Percentiles rank a stretch among this genome's conserved stretches.
phyloP scores from a whole-genome alignment of 2,113 vertebrate species.

The Mirza zaza region DNA sequence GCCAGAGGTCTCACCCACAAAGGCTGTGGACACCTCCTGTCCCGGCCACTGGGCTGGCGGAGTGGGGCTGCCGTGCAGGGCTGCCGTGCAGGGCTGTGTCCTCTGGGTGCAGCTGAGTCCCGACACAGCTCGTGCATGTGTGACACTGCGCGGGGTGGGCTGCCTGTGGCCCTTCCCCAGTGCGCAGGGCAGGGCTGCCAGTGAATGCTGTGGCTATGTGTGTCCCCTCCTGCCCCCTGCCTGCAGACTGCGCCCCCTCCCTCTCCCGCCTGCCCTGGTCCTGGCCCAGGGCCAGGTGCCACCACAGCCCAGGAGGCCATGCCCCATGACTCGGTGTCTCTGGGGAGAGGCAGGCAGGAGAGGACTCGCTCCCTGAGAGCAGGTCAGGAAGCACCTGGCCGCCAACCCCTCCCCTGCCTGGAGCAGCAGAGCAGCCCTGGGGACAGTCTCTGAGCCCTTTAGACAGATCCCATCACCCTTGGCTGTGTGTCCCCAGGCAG shows the following conservation, averaged over 20 bases:
- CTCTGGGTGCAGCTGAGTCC: background rate
- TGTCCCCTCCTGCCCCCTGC: background rate
- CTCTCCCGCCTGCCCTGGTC: background rate
- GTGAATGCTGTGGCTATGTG: background rate
- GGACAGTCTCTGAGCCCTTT: background rate
- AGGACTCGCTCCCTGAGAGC: background rate
- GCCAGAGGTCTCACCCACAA: background rate
- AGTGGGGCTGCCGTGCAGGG: accelerated
- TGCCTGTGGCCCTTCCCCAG: background rate
- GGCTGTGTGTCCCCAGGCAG: background rate
- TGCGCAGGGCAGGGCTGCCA: background rate
- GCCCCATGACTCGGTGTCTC: too few species aligned
- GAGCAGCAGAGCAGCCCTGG: background rate
- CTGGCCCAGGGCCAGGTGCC: background rate
- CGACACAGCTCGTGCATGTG: accelerated
- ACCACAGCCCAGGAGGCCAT: background rate
- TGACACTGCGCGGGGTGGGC: background rate
- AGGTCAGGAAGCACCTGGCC: background rate
- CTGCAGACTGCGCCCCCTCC: background rate
- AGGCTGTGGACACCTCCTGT: background rate
- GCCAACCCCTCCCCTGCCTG: background rate
- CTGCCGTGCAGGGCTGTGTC: background rate
- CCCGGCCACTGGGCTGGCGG: background rate
- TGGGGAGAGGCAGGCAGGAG: background rate
- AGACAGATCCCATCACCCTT: background rate